Evolutionary conservation across 2,888 invertebrate species (phyloP), one percentile per base, ranked within the genome.

Genomic region (Oxystoma pomonae): DNA sequence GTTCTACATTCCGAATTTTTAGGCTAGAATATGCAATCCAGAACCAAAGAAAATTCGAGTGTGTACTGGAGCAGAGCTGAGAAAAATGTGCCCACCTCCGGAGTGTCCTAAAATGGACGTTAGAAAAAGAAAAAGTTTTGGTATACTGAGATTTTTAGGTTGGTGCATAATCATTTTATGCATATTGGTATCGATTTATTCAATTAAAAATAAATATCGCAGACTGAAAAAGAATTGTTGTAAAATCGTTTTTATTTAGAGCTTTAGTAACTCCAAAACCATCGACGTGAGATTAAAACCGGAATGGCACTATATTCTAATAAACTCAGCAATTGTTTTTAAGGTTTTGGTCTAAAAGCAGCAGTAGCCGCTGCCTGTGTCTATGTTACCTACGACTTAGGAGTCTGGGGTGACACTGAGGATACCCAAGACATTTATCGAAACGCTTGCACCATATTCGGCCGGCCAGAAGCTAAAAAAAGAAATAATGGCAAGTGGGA

Each of bases 341-440:
- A 21, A 65, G 69, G 74, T 18, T 73, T 81, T 49, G 73, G 78
- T 1, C 7, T 76, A 20, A 83, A 82, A 70, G 71, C 76, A 1
- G 71, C 73, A 1, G 64, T 81, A 22, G 78, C 78, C 1, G 76
- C 73, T 7, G 80, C 77, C 18, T 71, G 80, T 16, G 72, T 81
- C 53, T 82, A 80, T 65, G 77, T 80, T 72, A 79, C 80, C 0
- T 76, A 76, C 16, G 75, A 78, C 64, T 76, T 81, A 63, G 82
- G 82, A 12, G 64, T 83, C 9, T 83, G 83, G 83, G 81, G 82
- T 0, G 75, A 75, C 59, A 70, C 77, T 5, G 72, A 73, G 20
- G 75, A 80, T 57, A 78, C 80, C 7, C 79, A 81, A 67, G 71
- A 78, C 12, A 65, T 82, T 19, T 82, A 80, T 66, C 68, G 67